Evolutionary conservation across 1,140 invertebrate genomes (phyloP).

Genomic region (Leucophenga varia): DNA sequence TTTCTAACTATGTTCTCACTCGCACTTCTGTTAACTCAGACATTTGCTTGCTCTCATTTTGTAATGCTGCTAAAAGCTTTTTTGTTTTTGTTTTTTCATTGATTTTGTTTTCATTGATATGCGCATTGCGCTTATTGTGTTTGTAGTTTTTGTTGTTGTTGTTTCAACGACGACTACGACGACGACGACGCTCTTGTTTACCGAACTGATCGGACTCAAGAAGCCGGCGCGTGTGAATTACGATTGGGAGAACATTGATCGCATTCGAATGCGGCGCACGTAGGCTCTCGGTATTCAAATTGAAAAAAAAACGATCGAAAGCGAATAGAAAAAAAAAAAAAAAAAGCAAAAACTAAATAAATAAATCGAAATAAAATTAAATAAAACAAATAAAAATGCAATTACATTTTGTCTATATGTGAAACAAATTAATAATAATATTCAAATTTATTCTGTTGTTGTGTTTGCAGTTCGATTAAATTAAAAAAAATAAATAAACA

Average conservation of each 20-base stretch:
- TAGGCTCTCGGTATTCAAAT: conserved; percentile 26
- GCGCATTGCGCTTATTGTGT: too few species aligned
- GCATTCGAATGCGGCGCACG: conserved; percentile 46
- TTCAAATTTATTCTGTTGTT: conserved; percentile 17
- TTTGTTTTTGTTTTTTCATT: too few species aligned
- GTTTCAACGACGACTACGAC: too few species aligned
- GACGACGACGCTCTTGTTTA: conserved; percentile 22
- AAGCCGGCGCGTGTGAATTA: conserved; percentile 10
- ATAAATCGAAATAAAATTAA: too few species aligned
- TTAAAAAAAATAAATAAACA: conserved; percentile 18
- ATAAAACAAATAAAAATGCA: conserved; percentile 14
- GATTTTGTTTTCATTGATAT: too few species aligned
- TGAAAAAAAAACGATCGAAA: too few species aligned
- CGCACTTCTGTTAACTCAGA: too few species aligned
- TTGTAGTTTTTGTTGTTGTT: too few species aligned
- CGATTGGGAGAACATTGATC: conserved; percentile 34
- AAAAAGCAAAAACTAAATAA: conserved; percentile 29
- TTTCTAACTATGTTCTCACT: too few species aligned
- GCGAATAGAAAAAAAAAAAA: too few species aligned
- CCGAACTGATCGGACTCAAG: conserved; percentile 29
- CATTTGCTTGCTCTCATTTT: too few species aligned
- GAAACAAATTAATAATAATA: conserved; percentile 39
- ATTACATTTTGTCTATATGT: not conserved
- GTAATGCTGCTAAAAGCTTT: too few species aligned
- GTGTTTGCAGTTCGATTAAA: conserved; percentile 3